Percentiles rank a stretch among this genome's conserved stretches.
These are phyloP conservation scores for Diplogasteroides magnus DNA, from an alignment of 1,140 invertebrate genomes.

Conservation along the genomic window DNA sequence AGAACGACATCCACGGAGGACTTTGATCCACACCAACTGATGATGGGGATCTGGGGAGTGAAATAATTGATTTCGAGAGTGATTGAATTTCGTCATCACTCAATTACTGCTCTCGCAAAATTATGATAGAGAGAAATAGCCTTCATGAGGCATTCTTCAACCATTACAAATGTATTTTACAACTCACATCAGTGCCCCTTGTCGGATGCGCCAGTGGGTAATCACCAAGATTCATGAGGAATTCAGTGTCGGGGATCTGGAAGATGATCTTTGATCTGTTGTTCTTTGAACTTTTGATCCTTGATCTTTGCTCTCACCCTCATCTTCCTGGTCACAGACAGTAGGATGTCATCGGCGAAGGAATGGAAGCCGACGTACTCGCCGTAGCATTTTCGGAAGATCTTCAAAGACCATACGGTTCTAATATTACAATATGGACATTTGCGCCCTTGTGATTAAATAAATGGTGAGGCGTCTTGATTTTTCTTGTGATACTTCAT, in stretches of 20 bases:
- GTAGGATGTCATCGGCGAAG: conserved; percentile 81
- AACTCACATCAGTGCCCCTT: conserved; percentile 35
- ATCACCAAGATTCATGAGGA: conserved; percentile 88
- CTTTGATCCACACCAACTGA: conserved; percentile 89
- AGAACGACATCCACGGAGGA: conserved; percentile 80
- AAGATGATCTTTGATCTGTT: conserved; percentile 56
- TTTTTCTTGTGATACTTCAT: no score
- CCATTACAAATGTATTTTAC: no score
- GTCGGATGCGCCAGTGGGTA: conserved; percentile 71
- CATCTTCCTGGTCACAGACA: conserved; percentile 67
- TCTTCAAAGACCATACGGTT: conserved; percentile 56
- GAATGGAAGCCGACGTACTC: conserved; percentile 91
- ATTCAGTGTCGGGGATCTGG: conserved; percentile 77
- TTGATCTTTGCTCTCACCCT: background rate
- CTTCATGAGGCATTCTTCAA: no score
- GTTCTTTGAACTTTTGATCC: no score
- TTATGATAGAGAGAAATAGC: no score
- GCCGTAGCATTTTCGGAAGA: conserved; percentile 83
- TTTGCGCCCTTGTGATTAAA: background rate
- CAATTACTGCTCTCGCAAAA: no score
- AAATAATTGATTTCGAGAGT: no score
- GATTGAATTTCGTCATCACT: no score
- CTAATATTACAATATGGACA: conserved; percentile 6
- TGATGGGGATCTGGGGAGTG: conserved; percentile 73
- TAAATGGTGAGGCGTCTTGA: background rate